These are phyloP conservation scores for Gryllus longicercus DNA, from an alignment of 2,888 invertebrate species.

Conservation along the genomic window DNA sequence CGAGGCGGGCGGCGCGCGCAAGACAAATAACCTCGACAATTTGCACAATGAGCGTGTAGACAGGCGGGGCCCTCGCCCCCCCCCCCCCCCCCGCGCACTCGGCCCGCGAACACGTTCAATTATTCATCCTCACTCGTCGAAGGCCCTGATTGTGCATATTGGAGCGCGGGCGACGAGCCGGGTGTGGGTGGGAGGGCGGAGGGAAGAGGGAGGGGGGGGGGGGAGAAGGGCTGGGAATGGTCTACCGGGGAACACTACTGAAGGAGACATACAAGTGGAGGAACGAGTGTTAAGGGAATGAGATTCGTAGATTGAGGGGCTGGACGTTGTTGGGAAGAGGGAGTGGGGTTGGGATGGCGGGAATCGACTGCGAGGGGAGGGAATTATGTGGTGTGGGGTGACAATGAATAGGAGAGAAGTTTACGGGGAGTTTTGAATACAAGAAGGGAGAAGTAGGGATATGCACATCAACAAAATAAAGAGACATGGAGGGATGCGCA, in stretches of 20 bases:
- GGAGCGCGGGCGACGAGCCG: neutral
- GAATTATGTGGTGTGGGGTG: no score
- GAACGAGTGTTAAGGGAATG: neutral
- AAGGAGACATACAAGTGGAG: neutral
- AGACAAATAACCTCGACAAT: conserved; percentile 17
- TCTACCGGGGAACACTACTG: no score
- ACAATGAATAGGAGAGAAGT: no score
- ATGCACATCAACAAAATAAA: no score
- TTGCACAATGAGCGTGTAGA: conserved; percentile 17
- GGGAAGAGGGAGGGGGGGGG: neutral
- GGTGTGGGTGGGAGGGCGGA: neutral
- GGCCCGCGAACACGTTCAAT: neutral
- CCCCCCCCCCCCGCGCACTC: neutral
- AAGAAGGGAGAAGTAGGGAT: no score
- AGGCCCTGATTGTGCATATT: conserved; percentile 17
- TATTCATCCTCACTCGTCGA: conserved; percentile 17
- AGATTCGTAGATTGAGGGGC: no score
- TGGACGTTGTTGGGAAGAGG: no score
- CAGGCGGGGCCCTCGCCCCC: neutral
- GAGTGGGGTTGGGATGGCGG: no score
- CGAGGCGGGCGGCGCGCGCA: neutral
- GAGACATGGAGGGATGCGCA: no score
- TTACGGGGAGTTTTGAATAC: no score
- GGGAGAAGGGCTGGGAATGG: no score
- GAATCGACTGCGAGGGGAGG: no score